Conservation (phyloP, 2,113 vertebrate species). For the Hyla sarda region DNA sequence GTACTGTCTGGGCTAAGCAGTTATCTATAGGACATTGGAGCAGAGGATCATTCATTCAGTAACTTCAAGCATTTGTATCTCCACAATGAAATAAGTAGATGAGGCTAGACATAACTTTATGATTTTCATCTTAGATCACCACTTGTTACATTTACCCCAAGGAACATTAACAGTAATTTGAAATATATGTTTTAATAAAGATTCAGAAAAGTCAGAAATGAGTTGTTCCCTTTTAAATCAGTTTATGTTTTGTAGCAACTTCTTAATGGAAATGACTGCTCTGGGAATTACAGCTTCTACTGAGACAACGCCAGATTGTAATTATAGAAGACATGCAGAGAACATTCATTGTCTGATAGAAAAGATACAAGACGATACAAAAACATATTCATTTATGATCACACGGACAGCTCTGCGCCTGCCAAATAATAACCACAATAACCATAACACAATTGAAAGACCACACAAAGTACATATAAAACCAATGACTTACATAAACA, state of each 20-base stretch:
- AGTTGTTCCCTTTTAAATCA: not conserved
- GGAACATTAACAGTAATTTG: not conserved
- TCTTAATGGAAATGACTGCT: slow-evolving; percentile 17
- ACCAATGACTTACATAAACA: not conserved
- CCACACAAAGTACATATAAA: not conserved
- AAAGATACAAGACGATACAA: not conserved
- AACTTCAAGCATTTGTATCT: not conserved
- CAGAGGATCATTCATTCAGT: not conserved
- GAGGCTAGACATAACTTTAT: not conserved
- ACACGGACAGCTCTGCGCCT: not conserved
- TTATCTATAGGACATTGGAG: not conserved
- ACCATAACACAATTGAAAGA: not conserved
- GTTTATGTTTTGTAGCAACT: not conserved
- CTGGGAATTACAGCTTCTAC: not conserved
- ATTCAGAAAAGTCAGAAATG: not conserved
- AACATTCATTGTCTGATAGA: slow-evolving; percentile 4
- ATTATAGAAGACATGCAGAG: slow-evolving; percentile 14
- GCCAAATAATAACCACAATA: not conserved
- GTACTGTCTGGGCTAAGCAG: no score
- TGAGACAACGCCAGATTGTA: not conserved
- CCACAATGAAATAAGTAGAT: not conserved
- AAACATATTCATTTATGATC: not conserved
- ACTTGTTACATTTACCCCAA: not conserved
- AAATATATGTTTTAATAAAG: slow-evolving; percentile 41
- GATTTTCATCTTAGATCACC: not conserved